Conservation (phyloP, 2,113 vertebrate genomes). For the Gobius niger region DNA sequence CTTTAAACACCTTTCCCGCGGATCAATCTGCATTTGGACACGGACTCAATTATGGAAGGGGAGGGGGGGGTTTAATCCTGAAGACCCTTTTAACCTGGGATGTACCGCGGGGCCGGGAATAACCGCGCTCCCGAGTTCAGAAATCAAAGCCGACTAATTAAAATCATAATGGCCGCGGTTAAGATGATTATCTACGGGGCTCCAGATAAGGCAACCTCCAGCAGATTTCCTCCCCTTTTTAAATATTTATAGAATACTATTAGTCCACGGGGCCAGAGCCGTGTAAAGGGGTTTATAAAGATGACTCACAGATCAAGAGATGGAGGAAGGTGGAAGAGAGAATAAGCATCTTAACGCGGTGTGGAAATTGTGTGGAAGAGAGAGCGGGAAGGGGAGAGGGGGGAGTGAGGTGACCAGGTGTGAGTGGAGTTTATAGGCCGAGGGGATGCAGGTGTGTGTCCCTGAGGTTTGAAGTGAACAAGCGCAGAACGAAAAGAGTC, state of each 20-base stretch:
- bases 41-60: constrained; percentile 61
- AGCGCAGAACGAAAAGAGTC: constrained; percentile 16
- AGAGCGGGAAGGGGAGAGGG: neutral
- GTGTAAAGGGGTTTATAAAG: constrained; percentile 68
- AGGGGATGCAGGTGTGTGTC: constrained; percentile 26
- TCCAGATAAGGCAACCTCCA: constrained; percentile 71
- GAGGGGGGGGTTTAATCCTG: constrained; percentile 51
- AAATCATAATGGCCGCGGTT: constrained; percentile 75
- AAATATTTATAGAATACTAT: constrained; percentile 75
- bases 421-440: constrained; percentile 7
- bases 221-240: constrained; percentile 62
- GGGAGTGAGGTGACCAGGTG: constrained; percentile 37
- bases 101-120: constrained; percentile 55
- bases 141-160: constrained; percentile 77
- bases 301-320: constrained; percentile 65
- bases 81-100: constrained; percentile 63
- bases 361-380: constrained; percentile 36
- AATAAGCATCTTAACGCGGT: constrained; percentile 61
- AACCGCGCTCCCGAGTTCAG: constrained; percentile 56
- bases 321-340: constrained; percentile 35
- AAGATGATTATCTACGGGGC: constrained; percentile 73
- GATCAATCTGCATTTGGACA: constrained; percentile 59
- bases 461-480: constrained; percentile 22
- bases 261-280: constrained; percentile 60
- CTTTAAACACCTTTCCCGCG: constrained; percentile 49